A percentile compares a stretch with the other conserved stretches of the same genome.
These are phyloP conservation scores for Cheilosia impressa DNA, from an alignment of 2,888 invertebrate species.

Conservation along the genomic window DNA sequence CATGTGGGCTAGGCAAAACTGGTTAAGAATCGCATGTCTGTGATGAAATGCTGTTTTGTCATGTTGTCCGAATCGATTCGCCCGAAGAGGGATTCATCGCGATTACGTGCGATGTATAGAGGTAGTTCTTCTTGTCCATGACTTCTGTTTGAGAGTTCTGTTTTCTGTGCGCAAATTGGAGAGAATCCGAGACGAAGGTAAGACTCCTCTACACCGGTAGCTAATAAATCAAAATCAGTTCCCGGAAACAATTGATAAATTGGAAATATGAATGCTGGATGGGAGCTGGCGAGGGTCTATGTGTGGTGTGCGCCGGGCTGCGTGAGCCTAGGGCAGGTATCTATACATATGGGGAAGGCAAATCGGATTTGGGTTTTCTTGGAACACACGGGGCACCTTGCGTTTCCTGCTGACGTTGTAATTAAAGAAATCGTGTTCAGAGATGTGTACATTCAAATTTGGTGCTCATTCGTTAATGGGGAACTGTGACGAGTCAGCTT, in stretches of 20 bases:
- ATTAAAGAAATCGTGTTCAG: too few species aligned
- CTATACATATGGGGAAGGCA: neutral
- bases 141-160: conserved; percentile 57
- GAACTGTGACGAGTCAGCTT: neutral
- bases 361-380: neutral
- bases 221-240: conserved; percentile 66
- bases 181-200: neutral
- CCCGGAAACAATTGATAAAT: conserved; percentile 72
- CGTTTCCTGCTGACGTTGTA: too few species aligned
- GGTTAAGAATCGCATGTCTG: conserved; percentile 47
- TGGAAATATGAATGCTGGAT: conserved; percentile 60
- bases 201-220: conserved; percentile 44
- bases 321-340: neutral
- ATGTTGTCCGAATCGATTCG: conserved; percentile 70
- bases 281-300: neutral
- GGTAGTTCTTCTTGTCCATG: conserved; percentile 25
- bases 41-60: conserved; percentile 66
- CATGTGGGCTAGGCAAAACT: conserved; percentile 52
- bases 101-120: conserved; percentile 34
- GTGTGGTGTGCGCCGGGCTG: neutral
- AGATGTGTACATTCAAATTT: too few species aligned
- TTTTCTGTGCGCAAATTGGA: neutral
- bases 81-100: conserved; percentile 65
- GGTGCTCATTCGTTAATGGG: too few species aligned
- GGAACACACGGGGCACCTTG: too few species aligned